A percentile compares a stretch with the other conserved stretches of the same genome.
phyloP scores from a whole-genome alignment of 2,113 vertebrate genomes.

The Neotragus moschatus region DNA sequence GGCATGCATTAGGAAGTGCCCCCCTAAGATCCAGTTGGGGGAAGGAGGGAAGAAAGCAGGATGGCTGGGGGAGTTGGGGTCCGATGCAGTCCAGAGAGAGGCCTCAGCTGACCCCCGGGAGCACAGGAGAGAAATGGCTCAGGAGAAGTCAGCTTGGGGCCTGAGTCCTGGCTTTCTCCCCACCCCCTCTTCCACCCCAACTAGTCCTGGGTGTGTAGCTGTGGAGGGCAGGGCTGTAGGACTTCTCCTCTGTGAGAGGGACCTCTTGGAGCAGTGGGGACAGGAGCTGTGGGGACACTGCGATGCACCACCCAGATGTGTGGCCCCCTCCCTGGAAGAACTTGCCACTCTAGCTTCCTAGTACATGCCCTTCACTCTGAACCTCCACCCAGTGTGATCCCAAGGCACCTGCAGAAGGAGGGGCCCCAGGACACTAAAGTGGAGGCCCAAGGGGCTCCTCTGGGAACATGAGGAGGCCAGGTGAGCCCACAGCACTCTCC shows the following conservation, averaged over 20 bases:
- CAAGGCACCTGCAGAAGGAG: too few species aligned
- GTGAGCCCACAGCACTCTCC: rapidly evolving
- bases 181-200: neutral
- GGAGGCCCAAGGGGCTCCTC: neutral
- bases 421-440: neutral
- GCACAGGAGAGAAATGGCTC: neutral
- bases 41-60: neutral
- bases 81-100: neutral
- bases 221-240: neutral
- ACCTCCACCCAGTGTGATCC: neutral
- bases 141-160: neutral
- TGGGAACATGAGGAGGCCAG: neutral
- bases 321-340: rapidly evolving
- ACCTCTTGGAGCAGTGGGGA: neutral
- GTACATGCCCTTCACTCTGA: neutral
- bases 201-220: neutral
- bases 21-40: neutral
- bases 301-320: rapidly evolving
- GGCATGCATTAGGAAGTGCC: neutral
- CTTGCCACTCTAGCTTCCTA: neutral
- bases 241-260: rapidly evolving
- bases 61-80: neutral
- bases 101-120: neutral
- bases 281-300: neutral
- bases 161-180: neutral